These are phyloP conservation scores for Gorsachius goisagi DNA, from an alignment of 2,113 vertebrate genomes.

Conservation along the genomic window DNA sequence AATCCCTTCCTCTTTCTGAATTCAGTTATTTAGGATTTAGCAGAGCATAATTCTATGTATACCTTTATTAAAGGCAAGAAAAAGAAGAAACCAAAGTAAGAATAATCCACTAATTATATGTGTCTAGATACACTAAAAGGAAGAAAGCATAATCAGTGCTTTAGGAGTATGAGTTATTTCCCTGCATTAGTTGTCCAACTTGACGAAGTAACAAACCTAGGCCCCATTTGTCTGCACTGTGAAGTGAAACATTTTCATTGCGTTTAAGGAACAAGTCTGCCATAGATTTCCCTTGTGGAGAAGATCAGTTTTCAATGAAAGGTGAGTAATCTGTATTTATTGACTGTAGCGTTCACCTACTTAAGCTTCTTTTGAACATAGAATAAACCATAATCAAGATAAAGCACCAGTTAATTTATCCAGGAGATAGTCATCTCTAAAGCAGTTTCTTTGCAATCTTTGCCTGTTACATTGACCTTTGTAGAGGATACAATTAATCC, in stretches of 20 bases:
- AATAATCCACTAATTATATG: not conserved
- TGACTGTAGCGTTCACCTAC: constrained; percentile 17
- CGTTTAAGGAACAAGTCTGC: constrained; percentile 42
- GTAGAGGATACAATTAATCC: constrained; percentile 44
- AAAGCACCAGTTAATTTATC: constrained; percentile 52
- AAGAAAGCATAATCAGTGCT: not conserved
- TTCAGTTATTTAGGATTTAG: not conserved
- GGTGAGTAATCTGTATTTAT: constrained; percentile 46
- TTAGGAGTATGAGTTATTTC: not conserved
- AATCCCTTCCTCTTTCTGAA: not conserved
- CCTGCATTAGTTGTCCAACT: not conserved
- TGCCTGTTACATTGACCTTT: constrained; percentile 42
- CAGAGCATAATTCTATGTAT: not conserved
- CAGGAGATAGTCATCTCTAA: constrained; percentile 41
- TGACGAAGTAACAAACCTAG: not conserved
- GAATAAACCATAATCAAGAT: constrained; percentile 55
- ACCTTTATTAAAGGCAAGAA: not conserved
- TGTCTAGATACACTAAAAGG: not conserved
- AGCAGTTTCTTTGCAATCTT: constrained; percentile 19
- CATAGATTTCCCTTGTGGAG: constrained; percentile 29
- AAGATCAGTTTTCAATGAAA: constrained; percentile 48
- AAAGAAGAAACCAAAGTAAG: not conserved
- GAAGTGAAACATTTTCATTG: constrained; percentile 1
- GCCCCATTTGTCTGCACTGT: not conserved
- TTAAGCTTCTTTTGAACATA: constrained; percentile 51